These are phyloP conservation scores for Callimorpha dominula DNA, from an alignment of 2,888 invertebrate genomes.

Conservation along the genomic window DNA sequence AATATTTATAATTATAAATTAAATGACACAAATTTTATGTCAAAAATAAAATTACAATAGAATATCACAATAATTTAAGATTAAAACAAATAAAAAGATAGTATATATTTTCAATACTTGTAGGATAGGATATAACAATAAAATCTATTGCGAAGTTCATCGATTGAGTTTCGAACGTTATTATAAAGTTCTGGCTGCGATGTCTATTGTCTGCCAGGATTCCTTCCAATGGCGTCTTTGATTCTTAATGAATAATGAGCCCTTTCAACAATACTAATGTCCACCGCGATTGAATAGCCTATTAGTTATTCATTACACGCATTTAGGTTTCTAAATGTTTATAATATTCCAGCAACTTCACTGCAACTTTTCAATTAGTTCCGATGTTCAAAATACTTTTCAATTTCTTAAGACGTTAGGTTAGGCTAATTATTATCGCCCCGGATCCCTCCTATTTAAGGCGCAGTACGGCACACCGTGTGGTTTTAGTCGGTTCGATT, in stretches of 20 bases:
- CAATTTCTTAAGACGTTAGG: neutral
- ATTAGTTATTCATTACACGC: neutral
- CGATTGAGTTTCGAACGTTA: conserved; percentile 28
- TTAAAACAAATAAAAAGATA: too few species aligned
- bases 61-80: too few species aligned
- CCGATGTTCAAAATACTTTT: neutral
- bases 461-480: too few species aligned
- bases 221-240: conserved; percentile 48
- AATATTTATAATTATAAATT: too few species aligned
- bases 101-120: neutral
- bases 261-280: conserved; percentile 49
- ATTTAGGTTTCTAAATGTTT: neutral
- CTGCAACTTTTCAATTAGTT: neutral
- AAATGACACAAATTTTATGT: too few species aligned
- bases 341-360: neutral
- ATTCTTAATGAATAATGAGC: conserved; percentile 55
- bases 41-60: too few species aligned
- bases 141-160: conserved; percentile 22
- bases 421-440: too few species aligned
- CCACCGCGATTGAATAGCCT: conserved; percentile 17
- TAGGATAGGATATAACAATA: neutral
- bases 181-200: conserved; percentile 44
- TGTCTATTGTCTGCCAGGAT: conserved; percentile 49
- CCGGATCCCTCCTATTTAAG: too few species aligned
- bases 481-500: too few species aligned